Conservation (phyloP, 2,797 vertebrate species). For the Micromesistius poutassou region DNA sequence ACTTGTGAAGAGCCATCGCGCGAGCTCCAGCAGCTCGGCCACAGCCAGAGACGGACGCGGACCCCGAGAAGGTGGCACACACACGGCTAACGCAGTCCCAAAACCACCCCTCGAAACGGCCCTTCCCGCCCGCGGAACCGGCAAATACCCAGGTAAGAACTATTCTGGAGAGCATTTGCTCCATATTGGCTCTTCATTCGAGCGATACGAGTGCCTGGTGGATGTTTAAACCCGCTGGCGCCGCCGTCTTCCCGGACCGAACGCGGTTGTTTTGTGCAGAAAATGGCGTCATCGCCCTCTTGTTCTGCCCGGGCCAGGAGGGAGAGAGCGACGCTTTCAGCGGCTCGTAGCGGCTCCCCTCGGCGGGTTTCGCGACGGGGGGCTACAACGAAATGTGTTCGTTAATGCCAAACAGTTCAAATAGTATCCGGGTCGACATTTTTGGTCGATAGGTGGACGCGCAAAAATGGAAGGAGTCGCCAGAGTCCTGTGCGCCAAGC, state of each 20-base stretch:
- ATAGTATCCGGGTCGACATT: slow-evolving; percentile 8
- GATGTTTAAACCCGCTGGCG: slow-evolving; percentile 59
- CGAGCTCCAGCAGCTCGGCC: too few relatives aligned
- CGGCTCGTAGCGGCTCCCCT: slow-evolving; percentile 51
- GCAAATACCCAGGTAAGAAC: slow-evolving; percentile 63
- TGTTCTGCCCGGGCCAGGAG: slow-evolving; percentile 73
- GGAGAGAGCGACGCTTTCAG: slow-evolving; percentile 71
- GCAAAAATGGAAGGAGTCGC: slow-evolving; percentile 82
- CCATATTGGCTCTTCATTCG: too few relatives aligned
- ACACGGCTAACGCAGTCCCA: slow-evolving; percentile 31
- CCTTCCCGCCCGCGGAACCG: slow-evolving; percentile 21
- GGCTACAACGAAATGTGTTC: slow-evolving; percentile 34
- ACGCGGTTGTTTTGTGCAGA: slow-evolving; percentile 76
- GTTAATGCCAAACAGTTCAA: slow-evolving; percentile 18
- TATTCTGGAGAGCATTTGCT: slow-evolving; percentile 19
- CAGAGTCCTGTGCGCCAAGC: slow-evolving; percentile 72
- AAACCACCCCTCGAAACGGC: slow-evolving; percentile 30
- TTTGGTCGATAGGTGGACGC: slow-evolving; percentile 71
- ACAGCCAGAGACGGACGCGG: too few relatives aligned
- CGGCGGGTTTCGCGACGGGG: slow-evolving; percentile 22
- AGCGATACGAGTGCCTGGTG: slow-evolving; percentile 37
- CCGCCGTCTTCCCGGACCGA: slow-evolving; percentile 47
- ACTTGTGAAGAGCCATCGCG: slow-evolving; percentile 65
- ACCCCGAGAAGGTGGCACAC: slow-evolving; percentile 23
- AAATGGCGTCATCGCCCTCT: slow-evolving; percentile 74